Evolutionary conservation across 30 jellyfish, hydroid and myxozoan species (phyloP).

Genomic region (Pseudorhiza aurosa): DNA sequence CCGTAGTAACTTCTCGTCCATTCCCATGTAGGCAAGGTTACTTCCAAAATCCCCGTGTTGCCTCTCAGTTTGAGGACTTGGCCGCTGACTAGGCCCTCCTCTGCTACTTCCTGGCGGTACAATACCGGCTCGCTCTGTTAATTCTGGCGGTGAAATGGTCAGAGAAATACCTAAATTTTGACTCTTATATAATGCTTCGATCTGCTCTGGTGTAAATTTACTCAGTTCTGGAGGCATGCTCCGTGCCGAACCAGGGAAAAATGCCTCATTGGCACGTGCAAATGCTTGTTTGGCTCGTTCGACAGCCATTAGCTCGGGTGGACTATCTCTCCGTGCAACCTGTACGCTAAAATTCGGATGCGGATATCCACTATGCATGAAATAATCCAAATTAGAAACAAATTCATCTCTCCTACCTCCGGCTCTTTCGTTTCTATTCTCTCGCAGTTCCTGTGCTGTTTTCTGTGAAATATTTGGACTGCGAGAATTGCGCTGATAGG

Average conservation of each 20-base stretch:
- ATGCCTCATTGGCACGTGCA: slow-evolving; percentile 65
- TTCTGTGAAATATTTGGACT: slow-evolving; percentile 46
- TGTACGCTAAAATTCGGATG: slow-evolving; percentile 46
- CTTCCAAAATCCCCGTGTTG: slow-evolving; percentile 55
- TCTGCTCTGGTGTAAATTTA: slow-evolving; percentile 49
- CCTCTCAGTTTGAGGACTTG: slow-evolving; percentile 64
- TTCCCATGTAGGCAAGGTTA: slow-evolving; percentile 43
- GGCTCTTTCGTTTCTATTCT: slow-evolving; percentile 28
- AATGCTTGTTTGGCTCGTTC: slow-evolving; percentile 64
- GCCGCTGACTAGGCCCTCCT: slow-evolving; percentile 50
- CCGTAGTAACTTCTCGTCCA: slow-evolving; percentile 63
- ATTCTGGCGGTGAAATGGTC: slow-evolving; percentile 63
- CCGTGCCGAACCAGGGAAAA: slow-evolving; percentile 47
- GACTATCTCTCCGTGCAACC: slow-evolving; percentile 61
- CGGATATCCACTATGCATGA: slow-evolving; percentile 64
- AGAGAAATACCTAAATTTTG: slow-evolving; percentile 58
- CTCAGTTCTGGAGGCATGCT: slow-evolving; percentile 63
- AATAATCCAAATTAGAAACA: slow-evolving; percentile 48
- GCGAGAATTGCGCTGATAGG: slow-evolving; percentile 17
- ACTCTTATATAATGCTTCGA: slow-evolving; percentile 56
- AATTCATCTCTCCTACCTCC: slow-evolving; percentile 47
- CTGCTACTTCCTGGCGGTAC: slow-evolving; percentile 60
- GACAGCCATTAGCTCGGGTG: slow-evolving; percentile 74
- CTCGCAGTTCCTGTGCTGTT: slow-evolving; percentile 50
- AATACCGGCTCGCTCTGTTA: slow-evolving; percentile 43